A percentile compares a stretch with the other conserved stretches of the same genome.
These are phyloP conservation scores for Emydoidea blandingii DNA, from an alignment of 2,797 vertebrate species.

Conservation along the genomic window DNA sequence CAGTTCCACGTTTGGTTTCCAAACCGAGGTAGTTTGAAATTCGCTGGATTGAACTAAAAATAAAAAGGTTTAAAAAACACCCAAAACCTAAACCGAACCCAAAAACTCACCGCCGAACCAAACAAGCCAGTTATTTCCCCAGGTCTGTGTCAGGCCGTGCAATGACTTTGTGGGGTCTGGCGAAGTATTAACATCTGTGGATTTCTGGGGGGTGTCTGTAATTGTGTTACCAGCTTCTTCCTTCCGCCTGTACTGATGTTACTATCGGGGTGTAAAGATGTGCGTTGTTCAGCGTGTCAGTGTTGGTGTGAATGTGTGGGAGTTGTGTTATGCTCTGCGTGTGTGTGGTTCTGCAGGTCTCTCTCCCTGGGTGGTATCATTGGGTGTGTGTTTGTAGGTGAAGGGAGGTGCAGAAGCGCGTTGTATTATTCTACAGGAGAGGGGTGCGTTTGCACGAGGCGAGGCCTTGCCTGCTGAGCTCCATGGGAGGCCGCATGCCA, in stretches of 20 bases:
- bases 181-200: neutral
- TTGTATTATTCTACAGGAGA: neutral
- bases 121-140: neutral
- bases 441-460: too few relatives aligned
- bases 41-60: neutral
- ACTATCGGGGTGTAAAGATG: neutral
- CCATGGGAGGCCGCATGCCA: too few relatives aligned
- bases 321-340: too few relatives aligned
- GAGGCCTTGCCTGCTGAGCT: too few relatives aligned
- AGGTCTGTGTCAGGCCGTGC: neutral
- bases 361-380: too few relatives aligned
- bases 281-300: neutral
- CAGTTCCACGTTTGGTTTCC: neutral
- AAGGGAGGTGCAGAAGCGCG: too few relatives aligned
- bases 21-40: too few relatives aligned
- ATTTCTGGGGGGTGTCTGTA: too few relatives aligned
- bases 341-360: too few relatives aligned
- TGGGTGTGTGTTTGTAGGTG: too few relatives aligned
- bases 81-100: neutral
- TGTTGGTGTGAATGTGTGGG: neutral
- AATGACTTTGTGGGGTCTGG: neutral
- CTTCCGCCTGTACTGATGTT: neutral
- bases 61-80: neutral
- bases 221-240: too few relatives aligned
- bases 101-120: neutral